These are phyloP conservation scores for Dascillus cervinus DNA, from an alignment of 2,888 invertebrate species.

Conservation along the genomic window DNA sequence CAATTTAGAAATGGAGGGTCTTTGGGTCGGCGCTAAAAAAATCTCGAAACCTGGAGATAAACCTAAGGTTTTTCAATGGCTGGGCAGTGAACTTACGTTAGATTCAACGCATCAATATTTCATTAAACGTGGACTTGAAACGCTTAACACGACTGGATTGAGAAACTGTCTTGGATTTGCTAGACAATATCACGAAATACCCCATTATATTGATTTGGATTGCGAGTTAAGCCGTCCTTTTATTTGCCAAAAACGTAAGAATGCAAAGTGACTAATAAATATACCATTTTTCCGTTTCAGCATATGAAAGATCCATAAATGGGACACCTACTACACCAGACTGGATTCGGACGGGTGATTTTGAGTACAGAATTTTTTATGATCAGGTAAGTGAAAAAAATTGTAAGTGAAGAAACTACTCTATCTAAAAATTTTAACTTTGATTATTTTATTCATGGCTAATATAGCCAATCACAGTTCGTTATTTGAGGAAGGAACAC, in stretches of 20 bases:
- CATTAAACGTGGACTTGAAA: no score
- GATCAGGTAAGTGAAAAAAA: conserved; percentile 8
- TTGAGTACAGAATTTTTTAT: conserved; percentile 26
- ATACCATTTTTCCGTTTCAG: conserved; percentile 1
- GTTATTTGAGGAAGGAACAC: no score
- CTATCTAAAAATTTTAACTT: no score
- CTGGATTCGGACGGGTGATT: conserved; percentile 33
- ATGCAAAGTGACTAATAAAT: conserved; percentile 20
- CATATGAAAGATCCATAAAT: conserved; percentile 3
- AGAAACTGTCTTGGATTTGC: neutral
- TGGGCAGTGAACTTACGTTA: no score
- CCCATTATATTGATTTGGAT: conserved; percentile 45
- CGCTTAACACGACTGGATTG: no score
- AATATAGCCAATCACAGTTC: no score
- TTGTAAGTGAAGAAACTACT: no score
- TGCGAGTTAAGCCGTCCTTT: conserved; percentile 40
- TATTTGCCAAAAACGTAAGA: conserved; percentile 16
- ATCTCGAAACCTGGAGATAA: neutral
- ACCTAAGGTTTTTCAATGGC: no score
- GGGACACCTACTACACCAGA: conserved; percentile 5
- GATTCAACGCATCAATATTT: no score
- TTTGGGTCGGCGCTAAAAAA: conserved; percentile 7
- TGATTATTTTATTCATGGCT: no score
- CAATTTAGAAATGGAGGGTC: conserved; percentile 3
- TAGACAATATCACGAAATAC: neutral